A percentile compares a stretch with the other conserved stretches of the same genome.
Evolutionary conservation across 2,888 invertebrate species (phyloP).

Genomic region (Chloroclysta siterata): DNA sequence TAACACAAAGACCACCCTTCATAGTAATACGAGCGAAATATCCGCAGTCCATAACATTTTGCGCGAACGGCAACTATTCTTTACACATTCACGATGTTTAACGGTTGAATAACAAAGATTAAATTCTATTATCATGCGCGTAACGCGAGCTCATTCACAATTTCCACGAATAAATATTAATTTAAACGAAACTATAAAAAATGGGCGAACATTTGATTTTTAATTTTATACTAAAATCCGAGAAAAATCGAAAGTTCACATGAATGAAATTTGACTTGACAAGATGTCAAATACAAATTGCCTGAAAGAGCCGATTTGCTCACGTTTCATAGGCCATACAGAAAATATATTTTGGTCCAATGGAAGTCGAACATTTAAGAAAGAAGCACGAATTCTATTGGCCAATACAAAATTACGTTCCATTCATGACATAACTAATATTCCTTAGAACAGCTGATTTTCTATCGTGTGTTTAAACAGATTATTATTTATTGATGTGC

Average conservation of each 20-base stretch:
- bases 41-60: constrained; percentile 81
- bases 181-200: constrained; percentile 52
- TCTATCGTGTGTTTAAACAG: neutral
- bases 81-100: constrained; percentile 61
- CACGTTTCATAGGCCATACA: constrained; percentile 11
- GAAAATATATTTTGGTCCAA: constrained; percentile 53
- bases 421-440: constrained; percentile 15
- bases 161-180: constrained; percentile 49
- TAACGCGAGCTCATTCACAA: constrained; percentile 54
- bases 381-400: constrained; percentile 46
- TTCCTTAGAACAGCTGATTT: neutral
- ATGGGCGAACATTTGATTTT: constrained; percentile 51
- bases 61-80: constrained; percentile 61
- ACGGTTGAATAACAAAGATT: constrained; percentile 46
- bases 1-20: constrained; percentile 85
- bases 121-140: constrained; percentile 46
- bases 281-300: constrained; percentile 46
- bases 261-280: constrained; percentile 54
- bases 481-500: no score
- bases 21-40: constrained; percentile 83
- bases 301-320: constrained; percentile 8
- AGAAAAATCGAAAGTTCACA: constrained; percentile 44
- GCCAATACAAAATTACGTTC: constrained; percentile 40
- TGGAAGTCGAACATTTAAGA: constrained; percentile 68
- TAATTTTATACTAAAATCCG: constrained; percentile 53